Evolutionary conservation across 2,888 invertebrate species (phyloP), one percentile per base, ranked within the genome.

Genomic region (Drosophila algonquin): DNA sequence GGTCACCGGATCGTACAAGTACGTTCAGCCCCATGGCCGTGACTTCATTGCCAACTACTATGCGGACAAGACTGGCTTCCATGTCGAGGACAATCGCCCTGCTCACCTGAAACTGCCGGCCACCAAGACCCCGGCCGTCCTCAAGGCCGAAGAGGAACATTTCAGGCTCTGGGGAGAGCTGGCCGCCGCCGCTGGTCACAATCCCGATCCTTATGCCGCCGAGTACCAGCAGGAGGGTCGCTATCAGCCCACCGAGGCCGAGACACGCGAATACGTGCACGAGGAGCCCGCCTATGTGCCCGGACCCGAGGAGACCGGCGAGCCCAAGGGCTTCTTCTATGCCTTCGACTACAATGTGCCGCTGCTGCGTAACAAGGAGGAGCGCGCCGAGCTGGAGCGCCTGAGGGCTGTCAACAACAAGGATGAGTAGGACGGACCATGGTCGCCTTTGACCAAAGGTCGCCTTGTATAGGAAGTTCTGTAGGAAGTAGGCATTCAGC

Each of bases 31-130:
- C 9, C 87, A 90, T 78, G 92, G 92, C 27, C 90, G 91, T 27
- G 92, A 92, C 57, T 92, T 91, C 63, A 56, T 92, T 67, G 92
- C 92, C 70, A 91, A 94, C 73, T 96, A 96, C 91, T 96, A 95
- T 94, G 95, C 96, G 67, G 95, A 96, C 89, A 94, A 94, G 75
- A 93, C 94, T 75, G 96, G 96, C n/a, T 96, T 96, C 93, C 96
- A 96, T 92, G 96, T 96, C 75, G 94, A 95, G 68, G 96, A 96
- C 87, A 96, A 96, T 90, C 92, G 95, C 3, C 95, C 95, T 14
- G 94, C 94, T 81, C 93, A 94, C 56, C 93, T 93, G 56, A 94
- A 95, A 59, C 92, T 93, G 88, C 95, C 94, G 0, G 94, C 94
- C 12, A 94, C 94, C 75, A 96, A 96, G 89, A 94, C 95, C 0